Base-by-base conservation (phyloP, 2,797 vertebrate genomes). In the Melanotaenia maccullochi region DNA sequence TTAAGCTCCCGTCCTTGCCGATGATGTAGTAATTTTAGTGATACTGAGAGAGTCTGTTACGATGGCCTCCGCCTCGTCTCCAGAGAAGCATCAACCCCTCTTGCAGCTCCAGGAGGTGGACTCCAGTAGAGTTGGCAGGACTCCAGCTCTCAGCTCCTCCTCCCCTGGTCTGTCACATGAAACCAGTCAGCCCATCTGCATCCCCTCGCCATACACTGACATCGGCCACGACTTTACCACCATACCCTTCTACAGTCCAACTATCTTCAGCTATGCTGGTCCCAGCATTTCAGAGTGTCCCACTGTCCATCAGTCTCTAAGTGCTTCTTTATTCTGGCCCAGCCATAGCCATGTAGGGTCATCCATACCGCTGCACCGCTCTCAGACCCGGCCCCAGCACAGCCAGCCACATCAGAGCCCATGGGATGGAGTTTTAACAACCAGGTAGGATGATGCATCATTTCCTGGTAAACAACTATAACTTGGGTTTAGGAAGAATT, bases 121-220 rank as follows among this genome's bases (percentile, higher is more conserved):
- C 85, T 94, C 92, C 72, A 94, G 90, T 76, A 93, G 94, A 80
- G 65, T 89, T 4, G 79, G 73, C 60, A 89, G 94, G 67, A 93
- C 95, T 0, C 82, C 96, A 1, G n/a, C 83, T 65, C 94, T 96
- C 85, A 90, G 89, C 89, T 91, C 93, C 38, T 85, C 92, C 62
- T 92, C 95, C 24, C 87, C 93, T 0, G 77, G 90, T 0, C 40
- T 95, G 68, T 60, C 94, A 63, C 88, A 95, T 4, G 93, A 94
- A 61, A 9, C 63, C 14, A 92, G 92, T 12, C 94, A 95, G 30
- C 92, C 96, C 9, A 80, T 97, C 76, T 98, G 96, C 80, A 95
- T 98, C 69, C 95, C 96, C 6, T 95, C 97, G 0, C 96, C 97
- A 0, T 97, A 97, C 55, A 83, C 95, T 13, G 97, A 99, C 25